Conservation (phyloP, 2,113 vertebrate genomes). For the Neodontobutis hainanensis region DNA sequence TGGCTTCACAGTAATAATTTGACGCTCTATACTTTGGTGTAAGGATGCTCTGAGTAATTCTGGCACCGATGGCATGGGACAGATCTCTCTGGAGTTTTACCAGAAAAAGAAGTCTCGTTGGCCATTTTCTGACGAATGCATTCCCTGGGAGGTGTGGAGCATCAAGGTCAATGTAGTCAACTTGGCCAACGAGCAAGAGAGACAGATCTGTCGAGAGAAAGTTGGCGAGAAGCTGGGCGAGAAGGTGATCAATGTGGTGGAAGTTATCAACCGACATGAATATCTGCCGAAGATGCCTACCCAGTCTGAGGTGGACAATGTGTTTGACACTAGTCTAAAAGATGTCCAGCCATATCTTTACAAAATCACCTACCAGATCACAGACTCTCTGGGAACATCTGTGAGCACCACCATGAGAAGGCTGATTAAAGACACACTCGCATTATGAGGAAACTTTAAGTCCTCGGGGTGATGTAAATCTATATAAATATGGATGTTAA, state of each 20-base stretch:
- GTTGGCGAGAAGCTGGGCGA: slow-evolving; percentile 97
- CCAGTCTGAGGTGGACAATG: slow-evolving; percentile 97
- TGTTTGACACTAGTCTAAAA: slow-evolving; percentile 94
- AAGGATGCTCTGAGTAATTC: slow-evolving; percentile 90
- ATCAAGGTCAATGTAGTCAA: slow-evolving; percentile 96
- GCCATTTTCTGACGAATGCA: slow-evolving; percentile 97
- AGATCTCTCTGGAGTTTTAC: slow-evolving; percentile 97
- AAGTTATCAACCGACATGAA: slow-evolving; percentile 97
- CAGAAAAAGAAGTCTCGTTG: slow-evolving; percentile 99
- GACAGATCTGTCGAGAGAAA: slow-evolving; percentile 97
- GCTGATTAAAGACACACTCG: slow-evolving; percentile 97
- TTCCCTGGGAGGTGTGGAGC: slow-evolving; percentile 98
- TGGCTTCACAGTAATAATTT: background rate
- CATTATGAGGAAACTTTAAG: slow-evolving; percentile 75
- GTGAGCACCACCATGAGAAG: slow-evolving; percentile 97
- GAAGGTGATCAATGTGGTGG: slow-evolving; percentile 96
- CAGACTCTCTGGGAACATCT: slow-evolving; percentile 90
- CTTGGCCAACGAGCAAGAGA: slow-evolving; percentile 94
- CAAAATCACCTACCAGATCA: slow-evolving; percentile 97
- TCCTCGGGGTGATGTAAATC: background rate
- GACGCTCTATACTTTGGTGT: slow-evolving; percentile 17
- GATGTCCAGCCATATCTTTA: slow-evolving; percentile 98
- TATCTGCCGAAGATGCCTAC: slow-evolving; percentile 99
- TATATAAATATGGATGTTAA: background rate
- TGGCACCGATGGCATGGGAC: slow-evolving; percentile 91